Conservation (phyloP, 2,113 vertebrate genomes). For the Nestor notabilis region DNA sequence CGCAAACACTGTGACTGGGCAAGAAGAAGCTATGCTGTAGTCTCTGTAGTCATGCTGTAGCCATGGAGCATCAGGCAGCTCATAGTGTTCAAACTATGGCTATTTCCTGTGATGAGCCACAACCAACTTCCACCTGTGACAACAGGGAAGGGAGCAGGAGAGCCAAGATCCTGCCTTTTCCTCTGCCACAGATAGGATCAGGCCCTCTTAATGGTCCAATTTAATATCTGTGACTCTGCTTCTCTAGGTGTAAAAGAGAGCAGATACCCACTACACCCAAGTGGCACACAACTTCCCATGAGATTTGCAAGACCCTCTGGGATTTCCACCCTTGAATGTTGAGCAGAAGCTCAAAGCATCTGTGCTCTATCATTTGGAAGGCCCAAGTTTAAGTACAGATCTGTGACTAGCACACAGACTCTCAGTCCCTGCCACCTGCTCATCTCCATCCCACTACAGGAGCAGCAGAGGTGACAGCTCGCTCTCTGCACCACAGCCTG, state of each 20-base stretch:
- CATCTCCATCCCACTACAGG: not conserved
- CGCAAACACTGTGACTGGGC: not conserved
- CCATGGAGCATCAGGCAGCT: not conserved
- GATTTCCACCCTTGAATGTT: not conserved
- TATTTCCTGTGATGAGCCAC: not conserved
- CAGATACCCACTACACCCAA: not conserved
- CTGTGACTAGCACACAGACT: not conserved
- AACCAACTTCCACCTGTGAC: not conserved
- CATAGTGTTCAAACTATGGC: not conserved
- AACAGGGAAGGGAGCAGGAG: not conserved
- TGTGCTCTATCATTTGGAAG: not conserved
- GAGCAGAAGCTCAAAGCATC: not conserved
- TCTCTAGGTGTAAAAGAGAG: not conserved
- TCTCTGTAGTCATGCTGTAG: not conserved
- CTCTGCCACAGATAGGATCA: not conserved
- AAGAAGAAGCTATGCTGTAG: not conserved
- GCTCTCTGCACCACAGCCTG: not conserved
- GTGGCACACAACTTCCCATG: not conserved
- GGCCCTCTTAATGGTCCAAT: not conserved
- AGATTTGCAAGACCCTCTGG: not conserved
- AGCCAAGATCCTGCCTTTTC: not conserved
- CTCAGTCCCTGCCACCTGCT: not conserved
- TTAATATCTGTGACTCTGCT: not conserved
- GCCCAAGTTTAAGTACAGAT: not conserved
- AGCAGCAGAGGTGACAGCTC: not conserved